Percentiles rank a stretch among this genome's conserved stretches.
phyloP scores from a whole-genome alignment of 2,888 invertebrate species.

The Monoplex corrugatus region DNA sequence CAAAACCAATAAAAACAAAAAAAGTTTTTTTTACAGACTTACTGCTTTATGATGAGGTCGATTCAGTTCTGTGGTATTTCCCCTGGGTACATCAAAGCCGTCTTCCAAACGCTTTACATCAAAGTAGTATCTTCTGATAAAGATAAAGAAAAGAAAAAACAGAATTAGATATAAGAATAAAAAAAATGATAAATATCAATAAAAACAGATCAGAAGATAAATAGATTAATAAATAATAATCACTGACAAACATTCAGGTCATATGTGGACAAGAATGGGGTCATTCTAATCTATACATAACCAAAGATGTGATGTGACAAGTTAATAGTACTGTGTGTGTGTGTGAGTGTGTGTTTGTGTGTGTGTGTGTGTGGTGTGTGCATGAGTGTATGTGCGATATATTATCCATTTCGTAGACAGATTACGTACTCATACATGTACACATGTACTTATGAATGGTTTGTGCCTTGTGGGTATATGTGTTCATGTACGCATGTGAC shows the following conservation, averaged over 20 bases:
- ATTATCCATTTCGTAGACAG: not conserved
- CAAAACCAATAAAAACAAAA: not conserved
- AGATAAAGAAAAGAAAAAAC: not conserved
- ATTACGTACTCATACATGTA: too few species aligned
- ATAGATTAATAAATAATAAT: too few species aligned
- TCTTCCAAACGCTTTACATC: slow-evolving; percentile 80
- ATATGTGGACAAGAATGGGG: too few species aligned
- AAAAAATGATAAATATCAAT: too few species aligned
- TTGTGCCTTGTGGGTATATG: slow-evolving; percentile 27
- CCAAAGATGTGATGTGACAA: too few species aligned
- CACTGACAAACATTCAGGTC: too few species aligned
- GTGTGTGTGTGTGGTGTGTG: slow-evolving; percentile 6
- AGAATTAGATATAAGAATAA: not conserved
- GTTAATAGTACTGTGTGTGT: not conserved
- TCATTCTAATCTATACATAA: too few species aligned
- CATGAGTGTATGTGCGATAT: too few species aligned
- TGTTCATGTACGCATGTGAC: not conserved
- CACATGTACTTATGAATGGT: too few species aligned
- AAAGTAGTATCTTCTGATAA: slow-evolving; percentile 79
- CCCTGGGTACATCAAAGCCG: slow-evolving; percentile 80
- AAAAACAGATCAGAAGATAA: too few species aligned
- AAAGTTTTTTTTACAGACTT: slow-evolving; percentile 59
- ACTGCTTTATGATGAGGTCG: slow-evolving; percentile 79
- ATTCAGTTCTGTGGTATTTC: slow-evolving; percentile 73
- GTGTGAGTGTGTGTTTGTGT: not conserved